Percentiles rank a stretch among this genome's conserved stretches.
Evolutionary conservation across 2,797 vertebrate species (phyloP).

Genomic region (Argya squamiceps): DNA sequence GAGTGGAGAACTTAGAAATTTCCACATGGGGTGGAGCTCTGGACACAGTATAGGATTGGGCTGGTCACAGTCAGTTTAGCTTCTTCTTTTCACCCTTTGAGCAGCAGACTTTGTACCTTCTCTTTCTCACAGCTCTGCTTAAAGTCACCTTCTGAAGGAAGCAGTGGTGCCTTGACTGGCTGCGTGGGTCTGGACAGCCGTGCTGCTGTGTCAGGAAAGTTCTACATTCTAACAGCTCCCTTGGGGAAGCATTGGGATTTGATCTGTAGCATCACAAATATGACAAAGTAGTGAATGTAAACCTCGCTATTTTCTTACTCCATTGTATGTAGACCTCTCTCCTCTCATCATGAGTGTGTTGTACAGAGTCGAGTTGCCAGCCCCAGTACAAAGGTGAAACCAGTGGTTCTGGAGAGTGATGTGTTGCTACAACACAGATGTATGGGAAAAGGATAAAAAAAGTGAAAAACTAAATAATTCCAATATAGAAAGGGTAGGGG

Average conservation of each 20-base stretch:
- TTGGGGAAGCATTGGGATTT: background rate
- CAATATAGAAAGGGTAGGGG: background rate
- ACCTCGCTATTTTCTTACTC: background rate
- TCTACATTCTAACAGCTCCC: background rate
- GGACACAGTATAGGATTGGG: background rate
- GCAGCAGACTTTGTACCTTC: background rate
- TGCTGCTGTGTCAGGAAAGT: background rate
- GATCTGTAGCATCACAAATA: background rate
- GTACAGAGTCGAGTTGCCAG: background rate
- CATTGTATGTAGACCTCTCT: background rate
- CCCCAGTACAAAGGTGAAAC: background rate
- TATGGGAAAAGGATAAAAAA: background rate
- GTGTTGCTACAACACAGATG: background rate
- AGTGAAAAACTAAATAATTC: background rate
- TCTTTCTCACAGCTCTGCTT: background rate
- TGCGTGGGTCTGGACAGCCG: accelerated
- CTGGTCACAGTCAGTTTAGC: background rate
- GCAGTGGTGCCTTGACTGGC: accelerated
- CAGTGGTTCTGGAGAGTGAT: background rate
- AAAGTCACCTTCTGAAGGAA: background rate
- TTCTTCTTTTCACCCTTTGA: background rate
- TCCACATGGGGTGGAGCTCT: background rate
- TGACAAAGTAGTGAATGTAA: background rate
- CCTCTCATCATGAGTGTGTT: background rate
- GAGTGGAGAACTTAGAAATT: background rate